These are phyloP conservation scores for Esox masquinongy DNA, from an alignment of 2,797 vertebrate species.

Conservation along the genomic window DNA sequence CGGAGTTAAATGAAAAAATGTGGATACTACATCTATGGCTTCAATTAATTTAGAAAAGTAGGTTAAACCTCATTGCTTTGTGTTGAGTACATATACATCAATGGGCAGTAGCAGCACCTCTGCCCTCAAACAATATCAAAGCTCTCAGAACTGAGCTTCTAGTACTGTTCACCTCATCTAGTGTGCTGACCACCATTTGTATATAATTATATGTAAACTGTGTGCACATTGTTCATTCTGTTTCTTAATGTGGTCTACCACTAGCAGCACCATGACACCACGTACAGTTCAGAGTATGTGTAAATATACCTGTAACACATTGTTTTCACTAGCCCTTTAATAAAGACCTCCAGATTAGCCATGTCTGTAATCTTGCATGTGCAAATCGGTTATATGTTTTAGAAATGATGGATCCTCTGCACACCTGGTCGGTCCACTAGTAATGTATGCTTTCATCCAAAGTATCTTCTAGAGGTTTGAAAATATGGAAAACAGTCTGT, in stretches of 20 bases:
- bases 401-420: background rate
- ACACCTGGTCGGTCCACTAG: background rate
- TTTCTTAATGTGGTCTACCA: no score
- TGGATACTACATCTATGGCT: background rate
- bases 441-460: background rate
- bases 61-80: background rate
- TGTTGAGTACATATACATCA: background rate
- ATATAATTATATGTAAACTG: no score
- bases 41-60: background rate
- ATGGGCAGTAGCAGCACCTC: background rate
- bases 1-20: background rate
- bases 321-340: slow-evolving; percentile 17
- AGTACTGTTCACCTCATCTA: background rate
- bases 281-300: background rate
- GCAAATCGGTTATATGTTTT: slow-evolving; percentile 11
- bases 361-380: slow-evolving; percentile 1
- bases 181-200: no score
- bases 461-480: background rate
- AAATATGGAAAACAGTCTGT: background rate
- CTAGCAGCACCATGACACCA: no score
- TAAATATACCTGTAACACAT: background rate
- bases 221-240: no score
- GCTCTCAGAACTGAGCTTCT: background rate
- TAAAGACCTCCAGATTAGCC: slow-evolving; percentile 2
- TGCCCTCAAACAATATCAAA: background rate